Evolutionary conservation across 1,140 invertebrate genomes (phyloP).

Genomic region (Pristionchus pacificus): DNA sequence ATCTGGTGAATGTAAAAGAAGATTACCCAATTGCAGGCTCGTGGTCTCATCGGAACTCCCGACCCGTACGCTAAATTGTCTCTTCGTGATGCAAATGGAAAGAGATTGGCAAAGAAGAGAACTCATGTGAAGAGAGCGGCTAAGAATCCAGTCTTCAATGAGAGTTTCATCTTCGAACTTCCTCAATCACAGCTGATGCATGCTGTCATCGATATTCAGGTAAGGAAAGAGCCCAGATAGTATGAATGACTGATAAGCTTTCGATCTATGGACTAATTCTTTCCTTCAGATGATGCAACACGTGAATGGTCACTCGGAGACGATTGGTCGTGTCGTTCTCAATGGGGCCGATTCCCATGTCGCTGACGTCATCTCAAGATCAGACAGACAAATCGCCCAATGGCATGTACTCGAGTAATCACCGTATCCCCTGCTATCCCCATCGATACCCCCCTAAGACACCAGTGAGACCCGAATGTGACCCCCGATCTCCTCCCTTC

Average conservation of each 20-base stretch:
- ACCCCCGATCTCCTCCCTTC: too few species aligned
- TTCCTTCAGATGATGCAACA: constrained; percentile 26
- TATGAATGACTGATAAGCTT: background rate
- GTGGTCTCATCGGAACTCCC: constrained; percentile 44
- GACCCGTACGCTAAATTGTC: constrained; percentile 90
- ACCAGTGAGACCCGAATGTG: too few species aligned
- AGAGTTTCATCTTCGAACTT: constrained; percentile 74
- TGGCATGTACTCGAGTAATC: constrained; percentile 32
- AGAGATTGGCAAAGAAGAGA: constrained; percentile 96
- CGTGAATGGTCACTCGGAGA: constrained; percentile 17
- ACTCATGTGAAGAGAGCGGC: constrained; percentile 97
- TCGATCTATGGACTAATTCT: background rate
- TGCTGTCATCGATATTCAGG: constrained; percentile 34
- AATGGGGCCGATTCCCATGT: constrained; percentile 29
- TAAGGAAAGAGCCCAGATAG: background rate
- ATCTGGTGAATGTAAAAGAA: too few species aligned
- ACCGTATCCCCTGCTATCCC: too few species aligned
- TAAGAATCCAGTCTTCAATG: constrained; percentile 94
- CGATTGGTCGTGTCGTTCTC: constrained; percentile 24
- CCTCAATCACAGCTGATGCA: constrained; percentile 48
- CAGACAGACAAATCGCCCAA: constrained; percentile 29
- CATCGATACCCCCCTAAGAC: too few species aligned
- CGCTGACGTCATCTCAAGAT: constrained; percentile 22
- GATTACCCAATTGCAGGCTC: background rate
- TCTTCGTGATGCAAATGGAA: constrained; percentile 82